phyloP scores from a whole-genome alignment of 2,797 vertebrate species.

The Spea hammondii region DNA sequence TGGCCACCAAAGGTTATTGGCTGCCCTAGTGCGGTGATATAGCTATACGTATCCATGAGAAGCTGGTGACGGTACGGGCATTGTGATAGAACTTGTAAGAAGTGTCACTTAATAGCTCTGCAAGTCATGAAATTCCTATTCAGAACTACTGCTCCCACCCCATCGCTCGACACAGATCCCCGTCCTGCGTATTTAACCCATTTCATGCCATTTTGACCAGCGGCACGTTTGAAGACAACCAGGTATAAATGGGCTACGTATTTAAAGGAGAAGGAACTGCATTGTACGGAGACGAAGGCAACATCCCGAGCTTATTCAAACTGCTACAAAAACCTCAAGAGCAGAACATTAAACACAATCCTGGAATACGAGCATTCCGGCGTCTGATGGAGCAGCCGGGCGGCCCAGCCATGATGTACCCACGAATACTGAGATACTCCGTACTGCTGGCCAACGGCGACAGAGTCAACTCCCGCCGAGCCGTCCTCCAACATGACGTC shows the following conservation, averaged over 20 bases:
- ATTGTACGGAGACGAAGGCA: not conserved
- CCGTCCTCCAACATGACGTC: conserved; percentile 18
- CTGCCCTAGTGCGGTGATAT: conserved; percentile 1
- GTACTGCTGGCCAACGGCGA: conserved; percentile 22
- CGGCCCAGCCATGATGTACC: not conserved
- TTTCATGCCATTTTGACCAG: not conserved
- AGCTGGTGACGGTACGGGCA: conserved; percentile 22
- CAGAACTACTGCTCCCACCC: not conserved
- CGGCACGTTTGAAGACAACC: not conserved
- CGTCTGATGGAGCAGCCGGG: not conserved
- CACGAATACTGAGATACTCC: conserved; percentile 12
- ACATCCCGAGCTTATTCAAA: conserved; percentile 1
- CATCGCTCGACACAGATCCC: not conserved
- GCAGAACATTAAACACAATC: conserved; percentile 28
- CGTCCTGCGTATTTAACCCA: not conserved
- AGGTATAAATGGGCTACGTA: not conserved
- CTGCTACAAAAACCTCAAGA: conserved; percentile 1
- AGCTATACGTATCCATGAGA: conserved; percentile 15
- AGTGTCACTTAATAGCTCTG: conserved; percentile 8
- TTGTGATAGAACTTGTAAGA: not conserved
- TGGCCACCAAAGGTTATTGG: not conserved
- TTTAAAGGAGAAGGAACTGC: not conserved
- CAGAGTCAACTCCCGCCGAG: conserved; percentile 9
- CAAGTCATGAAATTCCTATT: conserved; percentile 11
- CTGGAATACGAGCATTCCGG: conserved; percentile 11